Percentiles rank a stretch among this genome's conserved stretches.
phyloP scores from a whole-genome alignment of 2,113 vertebrate species.

The Sceloporus undulatus region DNA sequence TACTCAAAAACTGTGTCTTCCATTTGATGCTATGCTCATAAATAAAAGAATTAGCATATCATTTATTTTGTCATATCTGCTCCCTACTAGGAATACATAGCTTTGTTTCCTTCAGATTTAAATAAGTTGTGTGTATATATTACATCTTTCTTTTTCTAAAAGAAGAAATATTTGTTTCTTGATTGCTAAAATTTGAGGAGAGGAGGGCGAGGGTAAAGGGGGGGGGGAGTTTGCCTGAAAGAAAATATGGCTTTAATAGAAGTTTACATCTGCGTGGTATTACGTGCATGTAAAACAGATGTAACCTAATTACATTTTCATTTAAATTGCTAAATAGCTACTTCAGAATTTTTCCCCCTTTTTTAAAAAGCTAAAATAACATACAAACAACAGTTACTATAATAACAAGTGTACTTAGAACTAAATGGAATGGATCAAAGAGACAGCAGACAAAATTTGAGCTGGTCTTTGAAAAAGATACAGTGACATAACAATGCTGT shows the following conservation, averaged over 20 bases:
- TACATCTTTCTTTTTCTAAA: slow-evolving; percentile 16
- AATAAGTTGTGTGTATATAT: slow-evolving; percentile 51
- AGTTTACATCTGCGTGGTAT: slow-evolving; percentile 90
- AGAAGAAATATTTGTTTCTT: slow-evolving; percentile 60
- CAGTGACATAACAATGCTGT: slow-evolving; percentile 82
- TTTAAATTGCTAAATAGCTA: slow-evolving; percentile 99
- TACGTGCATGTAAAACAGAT: slow-evolving; percentile 97
- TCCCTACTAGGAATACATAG: slow-evolving; percentile 60
- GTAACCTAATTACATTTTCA: slow-evolving; percentile 97
- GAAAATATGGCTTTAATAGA: slow-evolving; percentile 92
- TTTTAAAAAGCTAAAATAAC: slow-evolving; percentile 93
- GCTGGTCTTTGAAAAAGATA: slow-evolving; percentile 89
- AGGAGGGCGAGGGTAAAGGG: neutral
- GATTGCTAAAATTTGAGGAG: slow-evolving; percentile 73
- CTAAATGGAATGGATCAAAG: slow-evolving; percentile 94
- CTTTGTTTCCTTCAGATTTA: slow-evolving; percentile 60
- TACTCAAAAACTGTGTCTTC: slow-evolving; percentile 17
- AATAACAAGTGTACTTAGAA: slow-evolving; percentile 95
- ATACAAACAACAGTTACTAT: slow-evolving; percentile 99
- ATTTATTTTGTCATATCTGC: slow-evolving; percentile 36
- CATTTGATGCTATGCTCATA: slow-evolving; percentile 29
- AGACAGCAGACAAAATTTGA: slow-evolving; percentile 86
- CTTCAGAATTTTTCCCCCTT: slow-evolving; percentile 81
- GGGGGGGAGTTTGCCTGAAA: slow-evolving; percentile 80
- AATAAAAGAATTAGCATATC: slow-evolving; percentile 10